Evolutionary conservation across 2,113 vertebrate genomes (phyloP).

Genomic region (Nyctibius bracteatus): DNA sequence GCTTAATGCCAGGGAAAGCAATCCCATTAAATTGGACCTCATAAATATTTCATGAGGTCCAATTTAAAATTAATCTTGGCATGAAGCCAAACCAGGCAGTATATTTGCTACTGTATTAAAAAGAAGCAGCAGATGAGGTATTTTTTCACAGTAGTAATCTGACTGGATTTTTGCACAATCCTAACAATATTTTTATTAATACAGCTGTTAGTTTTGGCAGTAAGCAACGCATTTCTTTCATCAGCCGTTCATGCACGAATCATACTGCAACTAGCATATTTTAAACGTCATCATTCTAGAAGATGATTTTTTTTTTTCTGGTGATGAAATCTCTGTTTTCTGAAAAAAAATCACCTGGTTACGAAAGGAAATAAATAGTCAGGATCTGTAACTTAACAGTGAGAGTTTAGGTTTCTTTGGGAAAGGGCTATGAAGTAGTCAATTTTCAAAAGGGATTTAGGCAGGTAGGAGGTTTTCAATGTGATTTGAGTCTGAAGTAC

Average conservation of each 20-base stretch:
- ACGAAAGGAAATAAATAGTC: background rate
- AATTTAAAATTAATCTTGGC: conserved; percentile 62
- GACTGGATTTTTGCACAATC: conserved; percentile 46
- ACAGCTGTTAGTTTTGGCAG: conserved; percentile 55
- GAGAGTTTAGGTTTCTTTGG: background rate
- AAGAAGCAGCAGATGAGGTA: conserved; percentile 54
- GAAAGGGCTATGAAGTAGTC: background rate
- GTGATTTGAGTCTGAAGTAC: background rate
- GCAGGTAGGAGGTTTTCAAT: background rate
- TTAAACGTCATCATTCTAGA: background rate
- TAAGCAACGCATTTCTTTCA: conserved; percentile 18
- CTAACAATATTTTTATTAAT: conserved; percentile 55
- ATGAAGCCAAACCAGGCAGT: conserved; percentile 45
- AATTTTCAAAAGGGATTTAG: background rate
- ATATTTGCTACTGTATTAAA: conserved; percentile 62
- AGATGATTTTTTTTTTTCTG: background rate
- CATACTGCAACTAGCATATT: background rate
- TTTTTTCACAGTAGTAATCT: conserved; percentile 49
- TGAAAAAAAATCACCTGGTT: background rate
- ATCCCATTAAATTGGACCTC: conserved; percentile 65
- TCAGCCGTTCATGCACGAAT: background rate
- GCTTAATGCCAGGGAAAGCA: conserved; percentile 64
- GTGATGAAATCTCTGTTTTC: background rate
- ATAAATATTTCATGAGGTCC: conserved; percentile 71
- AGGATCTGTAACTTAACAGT: background rate